Evolutionary conservation across 2,113 vertebrate genomes (phyloP).

Genomic region (Odocoileus virginianus): DNA sequence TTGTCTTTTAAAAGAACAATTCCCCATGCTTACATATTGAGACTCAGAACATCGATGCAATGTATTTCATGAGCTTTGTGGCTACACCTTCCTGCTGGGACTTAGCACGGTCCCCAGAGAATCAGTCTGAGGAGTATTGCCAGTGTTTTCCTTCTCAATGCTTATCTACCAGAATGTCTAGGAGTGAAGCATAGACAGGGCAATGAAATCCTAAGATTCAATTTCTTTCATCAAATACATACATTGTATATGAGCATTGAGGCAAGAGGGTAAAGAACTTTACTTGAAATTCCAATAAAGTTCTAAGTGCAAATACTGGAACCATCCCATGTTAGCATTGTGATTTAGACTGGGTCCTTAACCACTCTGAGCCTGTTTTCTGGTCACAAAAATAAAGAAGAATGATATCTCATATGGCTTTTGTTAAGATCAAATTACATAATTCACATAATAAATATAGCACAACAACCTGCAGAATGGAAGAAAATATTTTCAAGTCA

Average conservation of each 20-base stretch:
- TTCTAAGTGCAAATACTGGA: not conserved
- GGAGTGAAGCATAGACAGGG: not conserved
- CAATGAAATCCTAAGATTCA: not conserved
- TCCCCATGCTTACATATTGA: constrained; percentile 29
- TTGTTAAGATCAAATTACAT: constrained; percentile 14
- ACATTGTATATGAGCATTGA: not conserved
- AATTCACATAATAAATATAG: not conserved
- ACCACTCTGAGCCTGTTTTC: not conserved
- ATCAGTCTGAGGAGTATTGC: not conserved
- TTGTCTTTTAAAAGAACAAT: constrained; percentile 51
- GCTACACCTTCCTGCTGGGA: not conserved
- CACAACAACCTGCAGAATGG: not conserved
- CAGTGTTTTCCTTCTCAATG: not conserved
- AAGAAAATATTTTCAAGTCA: not conserved
- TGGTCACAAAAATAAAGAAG: not conserved
- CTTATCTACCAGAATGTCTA: constrained; percentile 16
- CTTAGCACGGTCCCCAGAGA: constrained; percentile 5
- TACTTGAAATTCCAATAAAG: not conserved
- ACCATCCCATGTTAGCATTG: not conserved
- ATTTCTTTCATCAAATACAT: not conserved
- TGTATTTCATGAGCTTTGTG: not conserved
- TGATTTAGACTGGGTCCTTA: not conserved
- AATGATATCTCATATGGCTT: not conserved
- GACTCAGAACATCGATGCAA: constrained; percentile 38
- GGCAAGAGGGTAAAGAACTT: not conserved